Evolutionary conservation across 2,888 invertebrate genomes (phyloP), one percentile per base, ranked within the genome.

Genomic region (Ectobius pallidus): DNA sequence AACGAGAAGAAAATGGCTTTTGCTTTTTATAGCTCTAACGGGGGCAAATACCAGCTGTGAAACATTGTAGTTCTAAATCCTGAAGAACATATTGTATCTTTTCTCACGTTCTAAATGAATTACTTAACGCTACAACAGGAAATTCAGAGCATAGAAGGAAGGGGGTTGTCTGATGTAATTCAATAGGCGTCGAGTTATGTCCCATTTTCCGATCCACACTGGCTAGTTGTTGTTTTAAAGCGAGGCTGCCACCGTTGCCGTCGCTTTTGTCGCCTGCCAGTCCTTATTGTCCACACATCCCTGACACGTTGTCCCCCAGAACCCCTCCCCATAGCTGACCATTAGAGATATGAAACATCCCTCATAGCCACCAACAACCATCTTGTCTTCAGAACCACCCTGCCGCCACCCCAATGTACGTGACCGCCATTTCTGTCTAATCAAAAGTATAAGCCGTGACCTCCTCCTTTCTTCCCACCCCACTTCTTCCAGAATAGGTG

Each of bases 351-450:
- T 65, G 65, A 65, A 65, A 65, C 65, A 65, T 65, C 65, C 46
- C 65, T n/a, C n/a, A n/a, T n/a, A n/a, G n/a, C n/a, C n/a, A n/a
- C n/a, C n/a, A n/a, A n/a, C n/a, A n/a, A 44, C 44, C 65, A 65
- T 27, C 65, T 46, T 46, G 27, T 65, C 65, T 65, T 44, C 44
- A 65, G 27, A 32, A 32, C 16, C 25, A 44, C 46, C 11, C 9
- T 11, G 49, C 25, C n/a, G n/a, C n/a, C n/a, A n/a, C n/a, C n/a
- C n/a, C n/a, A n/a, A n/a, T 18, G 55, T 62, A 73, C 73, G 73
- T 73, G 73, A 73, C 73, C 70, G 30, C 67, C 73, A 73, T n/a
- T 70, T 58, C 58, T 61, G 70, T 73, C 63, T 73, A 73, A 73
- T 73, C 73, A 73, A 73, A 70, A 73, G 73, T 30, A 69, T 55